Base-by-base conservation (phyloP, 2,797 vertebrate genomes). In the Aphelocoma californica region DNA sequence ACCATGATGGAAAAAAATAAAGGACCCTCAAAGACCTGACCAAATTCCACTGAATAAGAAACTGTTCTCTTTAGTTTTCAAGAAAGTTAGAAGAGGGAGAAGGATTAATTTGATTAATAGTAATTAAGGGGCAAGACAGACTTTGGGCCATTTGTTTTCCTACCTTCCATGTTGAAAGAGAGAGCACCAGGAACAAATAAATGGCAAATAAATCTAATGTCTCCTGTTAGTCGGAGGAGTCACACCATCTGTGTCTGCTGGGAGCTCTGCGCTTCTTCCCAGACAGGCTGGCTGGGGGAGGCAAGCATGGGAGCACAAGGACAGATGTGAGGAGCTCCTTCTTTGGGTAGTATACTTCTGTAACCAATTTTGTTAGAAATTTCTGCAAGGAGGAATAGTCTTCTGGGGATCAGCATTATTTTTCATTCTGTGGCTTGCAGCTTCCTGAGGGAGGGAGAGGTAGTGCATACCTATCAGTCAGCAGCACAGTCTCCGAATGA, bases 301-400 rank as follows among this genome's bases (percentile, higher is more conserved):
- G 42, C 12, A 28, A 85, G 44, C 56, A 66, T 6, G 34, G 70
- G 54, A 92, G 54, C 23, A 6, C 5, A 3, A 48, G 84, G 62
- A 53, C 50, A 71, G 65, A 47, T 40, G 48, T 73, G 42, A 51
- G 32, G 42, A 80, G 7, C 40, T 86, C 29, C 32, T 81, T 91
- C 86, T 83, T 67, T 53, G 61, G 29, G 32, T 57, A 67, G 64
- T 45, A 32, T 24, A 25, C 54, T 80, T 57, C 61, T 78, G 72
- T 77, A 91, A 88, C 45, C 34, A 87, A n/a, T 88, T 73, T 34
- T 71, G 31, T 72, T 57, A 83, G 61, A 82, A 85, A 56, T 87
- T 64, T 92, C 86, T 94, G 38, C 54, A 58, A 53, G 48, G 57
- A 82, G 24, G 11, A 85, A 29, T 2, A 1, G 29, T 53, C 60